Evolutionary conservation across 2,113 vertebrate genomes (phyloP).

Genomic region (Brachypteracias leptosomus): DNA sequence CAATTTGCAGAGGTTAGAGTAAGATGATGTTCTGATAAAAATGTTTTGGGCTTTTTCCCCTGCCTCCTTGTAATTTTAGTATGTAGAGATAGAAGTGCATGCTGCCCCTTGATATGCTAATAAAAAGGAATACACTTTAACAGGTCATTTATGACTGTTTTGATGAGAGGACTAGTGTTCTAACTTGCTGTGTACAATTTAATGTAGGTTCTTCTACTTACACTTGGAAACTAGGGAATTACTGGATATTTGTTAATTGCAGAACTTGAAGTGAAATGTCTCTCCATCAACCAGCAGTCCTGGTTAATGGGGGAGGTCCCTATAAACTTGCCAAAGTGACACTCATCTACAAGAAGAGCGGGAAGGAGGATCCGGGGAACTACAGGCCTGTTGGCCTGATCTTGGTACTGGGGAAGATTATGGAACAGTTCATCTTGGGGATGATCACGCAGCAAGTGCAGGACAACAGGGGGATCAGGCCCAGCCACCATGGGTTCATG

Average conservation of each 20-base stretch:
- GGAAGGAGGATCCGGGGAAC: no score
- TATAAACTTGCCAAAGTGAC: no score
- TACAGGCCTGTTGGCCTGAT: no score
- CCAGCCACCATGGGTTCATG: no score
- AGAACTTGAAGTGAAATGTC: background rate
- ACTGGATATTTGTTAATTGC: background rate
- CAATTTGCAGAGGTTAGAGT: background rate
- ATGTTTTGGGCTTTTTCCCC: background rate
- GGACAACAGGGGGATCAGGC: no score
- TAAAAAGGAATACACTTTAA: background rate
- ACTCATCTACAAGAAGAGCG: no score
- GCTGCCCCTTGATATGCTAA: background rate
- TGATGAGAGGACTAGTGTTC: background rate
- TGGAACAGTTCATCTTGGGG: no score
- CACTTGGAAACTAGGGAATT: background rate
- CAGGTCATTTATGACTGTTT: background rate
- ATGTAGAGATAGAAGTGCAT: background rate
- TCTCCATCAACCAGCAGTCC: no score
- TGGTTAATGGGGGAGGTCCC: no score
- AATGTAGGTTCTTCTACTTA: background rate
- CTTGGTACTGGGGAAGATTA: no score
- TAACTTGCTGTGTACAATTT: background rate
- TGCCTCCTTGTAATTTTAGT: background rate
- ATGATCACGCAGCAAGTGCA: no score
- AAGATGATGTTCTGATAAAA: background rate